Base-by-base conservation (phyloP, 1,140 invertebrate species). In the Bathynomus jamesi region DNA sequence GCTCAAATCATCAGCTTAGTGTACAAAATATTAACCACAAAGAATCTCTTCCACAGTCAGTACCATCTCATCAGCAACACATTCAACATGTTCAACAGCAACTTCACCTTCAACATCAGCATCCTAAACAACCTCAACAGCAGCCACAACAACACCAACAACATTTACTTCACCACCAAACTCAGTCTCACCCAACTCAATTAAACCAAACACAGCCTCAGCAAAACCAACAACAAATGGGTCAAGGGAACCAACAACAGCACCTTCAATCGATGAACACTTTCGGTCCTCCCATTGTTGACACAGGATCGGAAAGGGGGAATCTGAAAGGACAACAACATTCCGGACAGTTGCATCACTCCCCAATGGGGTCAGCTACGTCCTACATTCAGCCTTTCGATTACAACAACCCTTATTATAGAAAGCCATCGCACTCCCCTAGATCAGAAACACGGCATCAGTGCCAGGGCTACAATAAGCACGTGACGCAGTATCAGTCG, bases 381-480 rank as follows among this genome's bases (percentile, higher is more conserved):
- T 65, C 65, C 28, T 69, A 76, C 60, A 69, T 73, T 71, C 71
- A 76, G 28, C 65, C 72, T 21, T 73, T 73, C 69, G 72, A 73
- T 67, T 76, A 69, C 64, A 71, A 68, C 61, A 24, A 67, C 27
- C n/a, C n/a, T n/a, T 67, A 73, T 28, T 68, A 67, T 68, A 61
- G 75, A 29, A 71, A 73, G 30, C 27, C 30, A 5, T 67, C 71
- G 25, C 60, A 71, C 62, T 71, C 69, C 7, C 72, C 75, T 24
- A 73, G 71, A 28, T 72, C 75, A 24, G 71, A 73, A 8, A 66
- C 63, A 28, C 65, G 75, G 3, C 71, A 76, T 28, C 66, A 73
- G 32, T 73, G 75, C 32, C 73, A 74, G 30, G 70, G 75, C 4
- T 76, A 76, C 67, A 69, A 65, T 8, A 74, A 74, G 65, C 72